phyloP scores from a whole-genome alignment of 2,113 vertebrate species.

The Pongo pygmaeus region DNA sequence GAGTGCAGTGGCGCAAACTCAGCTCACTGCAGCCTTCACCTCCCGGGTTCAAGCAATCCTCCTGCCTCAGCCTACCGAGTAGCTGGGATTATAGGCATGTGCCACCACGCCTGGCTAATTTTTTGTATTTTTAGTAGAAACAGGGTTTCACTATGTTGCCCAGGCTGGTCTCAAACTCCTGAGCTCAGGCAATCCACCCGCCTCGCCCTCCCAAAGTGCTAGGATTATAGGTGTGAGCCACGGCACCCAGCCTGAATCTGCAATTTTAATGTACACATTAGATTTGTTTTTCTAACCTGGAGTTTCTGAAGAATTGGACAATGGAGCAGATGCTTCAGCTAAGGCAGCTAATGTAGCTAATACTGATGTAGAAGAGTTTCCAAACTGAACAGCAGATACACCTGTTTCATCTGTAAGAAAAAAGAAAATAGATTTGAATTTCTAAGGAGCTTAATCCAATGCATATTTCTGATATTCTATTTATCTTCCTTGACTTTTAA shows the following conservation, averaged over 20 bases:
- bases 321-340: conserved; percentile 91
- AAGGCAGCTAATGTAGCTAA: conserved; percentile 91
- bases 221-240: too few relatives aligned
- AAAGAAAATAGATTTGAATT: conserved; percentile 55
- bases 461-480: neutral
- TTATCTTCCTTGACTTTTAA: conserved; percentile 47
- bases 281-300: conserved; percentile 85
- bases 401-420: conserved; percentile 86
- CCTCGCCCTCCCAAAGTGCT: too few relatives aligned
- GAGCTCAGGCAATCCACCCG: too few relatives aligned
- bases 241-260: neutral
- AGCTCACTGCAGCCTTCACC: too few relatives aligned
- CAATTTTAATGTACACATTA: neutral
- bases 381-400: conserved; percentile 91
- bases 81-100: too few relatives aligned
- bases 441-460: conserved; percentile 19
- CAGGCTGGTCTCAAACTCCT: too few relatives aligned
- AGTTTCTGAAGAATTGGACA: conserved; percentile 91
- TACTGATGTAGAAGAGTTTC: conserved; percentile 91
- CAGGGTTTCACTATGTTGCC: too few relatives aligned
- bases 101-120: too few relatives aligned
- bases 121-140: too few relatives aligned
- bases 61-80: too few relatives aligned
- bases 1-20: too few relatives aligned
- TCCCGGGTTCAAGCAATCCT: too few relatives aligned